Evolutionary conservation across 2,888 invertebrate species (phyloP).

Genomic region (Limnephilus rhombicus): DNA sequence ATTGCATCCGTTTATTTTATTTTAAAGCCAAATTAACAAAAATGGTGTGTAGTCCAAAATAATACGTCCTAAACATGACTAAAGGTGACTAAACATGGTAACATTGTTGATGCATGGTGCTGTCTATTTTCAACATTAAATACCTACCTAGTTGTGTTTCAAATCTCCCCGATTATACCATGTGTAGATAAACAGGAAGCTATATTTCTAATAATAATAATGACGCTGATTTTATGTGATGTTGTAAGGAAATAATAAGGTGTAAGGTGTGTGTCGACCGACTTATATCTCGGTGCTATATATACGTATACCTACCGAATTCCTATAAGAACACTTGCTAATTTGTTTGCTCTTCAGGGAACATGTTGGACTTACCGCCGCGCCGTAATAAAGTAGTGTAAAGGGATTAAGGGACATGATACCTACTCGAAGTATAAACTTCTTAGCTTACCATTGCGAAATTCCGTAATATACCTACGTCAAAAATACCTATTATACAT

Average conservation of each 20-base stretch:
- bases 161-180: neutral
- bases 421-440: neutral
- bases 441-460: neutral
- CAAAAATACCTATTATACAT: neutral
- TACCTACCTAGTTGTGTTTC: neutral
- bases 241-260: neutral
- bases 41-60: neutral
- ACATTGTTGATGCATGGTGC: neutral
- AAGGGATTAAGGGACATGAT: neutral
- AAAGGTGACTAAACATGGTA: neutral
- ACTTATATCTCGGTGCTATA: neutral
- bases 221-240: neutral
- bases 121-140: neutral
- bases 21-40: neutral
- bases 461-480: neutral
- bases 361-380: neutral
- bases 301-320: neutral
- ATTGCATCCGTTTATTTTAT: neutral
- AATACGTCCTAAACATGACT: neutral
- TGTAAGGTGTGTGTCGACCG: neutral
- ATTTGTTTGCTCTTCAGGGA: neutral
- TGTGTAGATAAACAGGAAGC: neutral
- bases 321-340: neutral
- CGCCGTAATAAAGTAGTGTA: neutral
- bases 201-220: neutral